Conservation (phyloP, 2,113 vertebrate genomes). For the Syngnathus floridae region DNA sequence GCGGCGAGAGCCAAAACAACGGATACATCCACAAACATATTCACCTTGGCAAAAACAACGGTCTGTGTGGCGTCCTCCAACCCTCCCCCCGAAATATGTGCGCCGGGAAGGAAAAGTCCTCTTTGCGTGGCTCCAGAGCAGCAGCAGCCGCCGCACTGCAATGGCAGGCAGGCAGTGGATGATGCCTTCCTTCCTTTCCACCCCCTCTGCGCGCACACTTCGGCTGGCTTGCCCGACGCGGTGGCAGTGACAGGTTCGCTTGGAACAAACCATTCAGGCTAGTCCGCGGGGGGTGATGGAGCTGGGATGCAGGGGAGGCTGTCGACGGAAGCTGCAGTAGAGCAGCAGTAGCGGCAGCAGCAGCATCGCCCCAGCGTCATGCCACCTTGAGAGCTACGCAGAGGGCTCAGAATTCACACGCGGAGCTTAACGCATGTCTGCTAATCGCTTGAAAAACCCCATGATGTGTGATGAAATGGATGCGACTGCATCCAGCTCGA, state of each 20-base stretch:
- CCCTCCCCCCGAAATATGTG: conserved; percentile 14
- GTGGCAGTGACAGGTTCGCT: conserved; percentile 72
- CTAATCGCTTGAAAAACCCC: not conserved
- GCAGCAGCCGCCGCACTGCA: conserved; percentile 67
- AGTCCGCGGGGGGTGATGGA: conserved; percentile 43
- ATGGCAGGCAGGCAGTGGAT: conserved; percentile 65
- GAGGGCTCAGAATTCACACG: conserved; percentile 3
- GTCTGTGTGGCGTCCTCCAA: conserved; percentile 45
- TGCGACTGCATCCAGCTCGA: not conserved
- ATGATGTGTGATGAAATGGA: not conserved
- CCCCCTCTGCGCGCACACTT: conserved; percentile 53
- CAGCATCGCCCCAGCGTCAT: conserved; percentile 43
- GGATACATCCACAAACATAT: conserved; percentile 39
- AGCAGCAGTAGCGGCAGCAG: conserved; percentile 24
- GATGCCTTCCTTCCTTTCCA: conserved; percentile 40
- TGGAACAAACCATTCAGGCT: conserved; percentile 70
- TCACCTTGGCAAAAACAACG: conserved; percentile 56
- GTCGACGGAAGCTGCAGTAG: conserved; percentile 32
- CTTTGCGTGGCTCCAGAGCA: conserved; percentile 58
- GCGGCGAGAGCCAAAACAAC: conserved; percentile 10
- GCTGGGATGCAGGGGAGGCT: conserved; percentile 41
- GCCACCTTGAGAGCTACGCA: conserved; percentile 27
- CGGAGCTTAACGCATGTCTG: not conserved
- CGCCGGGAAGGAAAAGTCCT: conserved; percentile 31
- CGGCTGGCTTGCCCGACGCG: conserved; percentile 58